Evolutionary conservation across 35 echinoderm and acorn worm species (phyloP).

Genomic region (Apostichopus parvimensis): DNA sequence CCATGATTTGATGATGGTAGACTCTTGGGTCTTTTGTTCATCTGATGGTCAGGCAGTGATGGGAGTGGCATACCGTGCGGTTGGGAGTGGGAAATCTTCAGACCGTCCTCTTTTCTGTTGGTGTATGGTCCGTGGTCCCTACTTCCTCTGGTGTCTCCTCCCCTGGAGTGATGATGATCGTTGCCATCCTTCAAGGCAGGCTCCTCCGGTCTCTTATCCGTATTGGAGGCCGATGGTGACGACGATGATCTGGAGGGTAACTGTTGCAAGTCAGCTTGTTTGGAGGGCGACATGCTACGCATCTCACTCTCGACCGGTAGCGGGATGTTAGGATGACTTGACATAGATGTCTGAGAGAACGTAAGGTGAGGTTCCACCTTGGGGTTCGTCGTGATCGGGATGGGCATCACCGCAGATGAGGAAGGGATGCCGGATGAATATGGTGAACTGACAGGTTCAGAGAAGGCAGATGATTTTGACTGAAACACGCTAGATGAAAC

Average conservation of each 20-base stretch:
- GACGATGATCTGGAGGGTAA: background rate
- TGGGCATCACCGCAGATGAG: constrained; percentile 9
- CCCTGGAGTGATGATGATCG: background rate
- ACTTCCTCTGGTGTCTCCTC: background rate
- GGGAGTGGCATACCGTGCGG: background rate
- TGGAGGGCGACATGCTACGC: background rate
- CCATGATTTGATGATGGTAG: background rate
- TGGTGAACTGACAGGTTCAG: constrained; percentile 33
- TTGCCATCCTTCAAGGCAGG: background rate
- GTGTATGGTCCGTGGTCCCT: background rate
- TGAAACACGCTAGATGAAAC: constrained; percentile 14
- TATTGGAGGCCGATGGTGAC: background rate
- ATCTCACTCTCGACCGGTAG: background rate
- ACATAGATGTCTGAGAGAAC: constrained; percentile 16
- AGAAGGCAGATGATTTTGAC: constrained; percentile 39
- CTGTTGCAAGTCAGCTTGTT: constrained; percentile 5
- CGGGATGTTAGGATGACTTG: constrained; percentile 32
- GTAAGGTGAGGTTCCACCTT: constrained; percentile 31
- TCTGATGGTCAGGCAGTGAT: background rate
- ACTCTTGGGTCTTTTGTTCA: constrained; percentile 33
- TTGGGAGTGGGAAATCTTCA: background rate
- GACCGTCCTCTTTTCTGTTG: background rate
- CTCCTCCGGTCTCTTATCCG: background rate
- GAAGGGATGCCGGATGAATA: constrained; percentile 13
- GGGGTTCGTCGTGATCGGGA: constrained; percentile 25